Conservation (phyloP, 1,140 invertebrate species). For the Metopolophium dirhodum region DNA sequence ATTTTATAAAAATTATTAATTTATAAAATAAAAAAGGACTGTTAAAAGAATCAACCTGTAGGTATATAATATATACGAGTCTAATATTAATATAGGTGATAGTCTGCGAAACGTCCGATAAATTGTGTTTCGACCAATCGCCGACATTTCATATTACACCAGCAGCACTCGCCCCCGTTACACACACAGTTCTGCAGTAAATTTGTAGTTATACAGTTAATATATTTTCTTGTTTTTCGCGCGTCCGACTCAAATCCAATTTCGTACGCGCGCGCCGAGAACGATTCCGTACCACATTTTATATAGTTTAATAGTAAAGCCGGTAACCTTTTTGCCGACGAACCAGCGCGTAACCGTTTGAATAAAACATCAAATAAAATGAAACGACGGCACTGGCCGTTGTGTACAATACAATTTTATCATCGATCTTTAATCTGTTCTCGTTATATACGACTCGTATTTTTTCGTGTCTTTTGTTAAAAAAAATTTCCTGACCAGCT, state of each 20-base stretch:
- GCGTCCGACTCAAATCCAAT: conserved; percentile 32
- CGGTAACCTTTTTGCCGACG: not conserved
- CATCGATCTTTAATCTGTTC: not conserved
- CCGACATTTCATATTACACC: not conserved
- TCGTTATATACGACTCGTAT: not conserved
- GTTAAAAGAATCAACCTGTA: not conserved
- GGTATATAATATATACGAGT: not conserved
- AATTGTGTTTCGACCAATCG: not conserved
- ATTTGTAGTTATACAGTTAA: not conserved
- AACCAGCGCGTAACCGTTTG: not conserved
- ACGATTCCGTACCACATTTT: not conserved
- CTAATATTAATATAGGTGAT: not conserved
- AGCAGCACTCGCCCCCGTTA: not conserved
- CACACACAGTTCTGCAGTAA: too few species aligned
- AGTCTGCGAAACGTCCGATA: not conserved
- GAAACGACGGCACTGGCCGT: not conserved
- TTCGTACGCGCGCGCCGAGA: not conserved
- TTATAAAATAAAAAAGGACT: not conserved
- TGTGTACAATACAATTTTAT: not conserved
- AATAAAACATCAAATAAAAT: conserved; percentile 46
- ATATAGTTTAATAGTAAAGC: not conserved
- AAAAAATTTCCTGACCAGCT: not conserved
- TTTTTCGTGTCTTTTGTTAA: not conserved
- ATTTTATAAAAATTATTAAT: not conserved
- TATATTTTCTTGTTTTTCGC: not conserved